Conservation (phyloP, 2,113 vertebrate species). For the Elgaria multicarinata region DNA sequence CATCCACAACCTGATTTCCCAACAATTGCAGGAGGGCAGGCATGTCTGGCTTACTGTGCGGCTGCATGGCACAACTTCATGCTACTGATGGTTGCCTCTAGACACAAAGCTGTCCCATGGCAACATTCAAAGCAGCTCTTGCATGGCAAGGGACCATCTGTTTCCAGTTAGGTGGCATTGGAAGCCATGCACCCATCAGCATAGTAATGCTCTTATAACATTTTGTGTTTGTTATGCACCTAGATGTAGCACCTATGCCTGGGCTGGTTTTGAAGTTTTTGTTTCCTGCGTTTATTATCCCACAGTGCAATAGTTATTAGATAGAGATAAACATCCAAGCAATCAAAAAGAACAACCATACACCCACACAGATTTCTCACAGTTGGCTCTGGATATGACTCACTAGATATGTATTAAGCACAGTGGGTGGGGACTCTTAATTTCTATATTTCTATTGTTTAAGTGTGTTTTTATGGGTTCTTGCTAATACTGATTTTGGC, state of each 20-base stretch:
- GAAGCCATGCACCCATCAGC: neutral
- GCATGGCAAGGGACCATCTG: no score
- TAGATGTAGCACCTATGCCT: neutral
- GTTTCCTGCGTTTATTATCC: conserved; percentile 47
- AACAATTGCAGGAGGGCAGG: no score
- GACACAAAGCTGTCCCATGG: no score
- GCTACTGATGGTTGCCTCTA: no score
- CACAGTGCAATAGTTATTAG: conserved; percentile 48
- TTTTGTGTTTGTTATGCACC: neutral
- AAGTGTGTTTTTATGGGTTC: conserved; percentile 46
- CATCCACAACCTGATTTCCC: no score
- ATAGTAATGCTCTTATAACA: neutral
- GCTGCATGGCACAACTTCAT: no score
- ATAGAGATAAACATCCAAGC: conserved; percentile 50
- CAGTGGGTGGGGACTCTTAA: conserved; percentile 57
- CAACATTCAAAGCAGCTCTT: no score
- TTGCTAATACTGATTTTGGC: conserved; percentile 49
- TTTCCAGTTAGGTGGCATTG: no score
- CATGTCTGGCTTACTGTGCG: no score
- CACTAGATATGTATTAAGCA: conserved; percentile 55
- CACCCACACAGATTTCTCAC: conserved; percentile 64
- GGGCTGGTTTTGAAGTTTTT: conserved; percentile 17
- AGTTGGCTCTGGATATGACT: conserved; percentile 55
- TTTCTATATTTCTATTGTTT: conserved; percentile 64
- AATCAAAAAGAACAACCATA: conserved; percentile 56